A percentile compares a stretch with the other conserved stretches of the same genome.
phyloP scores from a whole-genome alignment of 1,140 invertebrate species.

The Mercenaria mercenaria region DNA sequence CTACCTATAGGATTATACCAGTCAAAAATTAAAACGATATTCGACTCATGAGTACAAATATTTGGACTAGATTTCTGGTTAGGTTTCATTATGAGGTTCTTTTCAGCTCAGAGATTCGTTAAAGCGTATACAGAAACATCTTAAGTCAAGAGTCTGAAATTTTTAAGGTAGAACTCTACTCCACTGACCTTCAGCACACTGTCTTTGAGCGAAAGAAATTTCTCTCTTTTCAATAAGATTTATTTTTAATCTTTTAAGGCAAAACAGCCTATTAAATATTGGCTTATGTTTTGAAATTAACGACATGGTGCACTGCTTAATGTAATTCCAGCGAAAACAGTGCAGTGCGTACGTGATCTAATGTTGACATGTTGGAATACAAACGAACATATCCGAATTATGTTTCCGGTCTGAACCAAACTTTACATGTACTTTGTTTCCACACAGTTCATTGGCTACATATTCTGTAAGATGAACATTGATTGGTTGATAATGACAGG shows the following conservation, averaged over 20 bases:
- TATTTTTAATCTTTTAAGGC: not conserved
- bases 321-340: too few species aligned
- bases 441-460: not conserved
- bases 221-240: not conserved
- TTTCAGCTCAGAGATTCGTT: too few species aligned
- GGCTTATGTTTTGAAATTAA: not conserved
- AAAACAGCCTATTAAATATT: not conserved
- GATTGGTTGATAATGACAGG: constrained; percentile 34
- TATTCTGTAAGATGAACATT: not conserved
- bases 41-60: too few species aligned
- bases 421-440: not conserved
- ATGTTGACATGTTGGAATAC: not conserved
- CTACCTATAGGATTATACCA: too few species aligned
- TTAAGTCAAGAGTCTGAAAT: too few species aligned
- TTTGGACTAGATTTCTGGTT: too few species aligned
- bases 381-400: not conserved
- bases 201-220: not conserved
- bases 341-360: too few species aligned
- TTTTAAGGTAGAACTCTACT: too few species aligned
- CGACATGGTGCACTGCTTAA: not conserved
- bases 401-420: not conserved
- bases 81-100: too few species aligned
- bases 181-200: not conserved
- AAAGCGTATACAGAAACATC: too few species aligned
- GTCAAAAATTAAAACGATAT: too few species aligned